phyloP scores from a whole-genome alignment of 2,888 invertebrate species.

The Dryomyza anilis region DNA sequence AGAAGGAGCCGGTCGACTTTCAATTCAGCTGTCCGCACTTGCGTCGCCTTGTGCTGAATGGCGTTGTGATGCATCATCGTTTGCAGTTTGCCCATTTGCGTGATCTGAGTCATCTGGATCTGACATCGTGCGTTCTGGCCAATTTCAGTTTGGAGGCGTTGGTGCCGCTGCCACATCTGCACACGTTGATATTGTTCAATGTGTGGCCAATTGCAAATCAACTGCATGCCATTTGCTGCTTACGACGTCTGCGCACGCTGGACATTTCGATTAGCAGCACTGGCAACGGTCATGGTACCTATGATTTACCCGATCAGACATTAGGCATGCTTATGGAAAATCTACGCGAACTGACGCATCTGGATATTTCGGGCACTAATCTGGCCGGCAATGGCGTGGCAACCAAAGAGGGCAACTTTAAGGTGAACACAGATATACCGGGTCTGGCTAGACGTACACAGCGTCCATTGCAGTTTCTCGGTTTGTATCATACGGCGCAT shows the following conservation, averaged over 20 bases:
- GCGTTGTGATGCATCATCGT: slow-evolving; percentile 58
- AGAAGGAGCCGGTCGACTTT: slow-evolving; percentile 68
- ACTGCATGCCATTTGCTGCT: slow-evolving; percentile 65
- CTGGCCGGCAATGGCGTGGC: slow-evolving; percentile 85
- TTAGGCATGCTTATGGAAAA: slow-evolving; percentile 74
- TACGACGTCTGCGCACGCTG: slow-evolving; percentile 70
- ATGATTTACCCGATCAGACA: slow-evolving; percentile 71
- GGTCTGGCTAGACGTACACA: slow-evolving; percentile 79
- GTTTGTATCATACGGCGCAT: slow-evolving; percentile 87
- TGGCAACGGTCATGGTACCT: slow-evolving; percentile 71
- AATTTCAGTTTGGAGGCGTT: slow-evolving; percentile 62
- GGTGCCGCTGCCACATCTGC: slow-evolving; percentile 70
- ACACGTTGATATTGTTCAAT: slow-evolving; percentile 80
- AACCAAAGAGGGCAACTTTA: slow-evolving; percentile 59
- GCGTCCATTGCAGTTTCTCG: slow-evolving; percentile 85
- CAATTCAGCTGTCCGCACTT: slow-evolving; percentile 60
- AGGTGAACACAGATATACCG: slow-evolving; percentile 73
- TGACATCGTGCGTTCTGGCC: slow-evolving; percentile 59
- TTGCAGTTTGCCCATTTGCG: slow-evolving; percentile 54
- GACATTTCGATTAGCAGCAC: slow-evolving; percentile 81
- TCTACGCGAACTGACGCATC: slow-evolving; percentile 76
- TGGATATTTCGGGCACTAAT: slow-evolving; percentile 97
- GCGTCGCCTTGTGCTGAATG: slow-evolving; percentile 57
- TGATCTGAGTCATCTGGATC: slow-evolving; percentile 56
- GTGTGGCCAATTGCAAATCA: slow-evolving; percentile 69